Evolutionary conservation across 2,888 invertebrate genomes (phyloP).

Genomic region (Anarsia innoxiella): DNA sequence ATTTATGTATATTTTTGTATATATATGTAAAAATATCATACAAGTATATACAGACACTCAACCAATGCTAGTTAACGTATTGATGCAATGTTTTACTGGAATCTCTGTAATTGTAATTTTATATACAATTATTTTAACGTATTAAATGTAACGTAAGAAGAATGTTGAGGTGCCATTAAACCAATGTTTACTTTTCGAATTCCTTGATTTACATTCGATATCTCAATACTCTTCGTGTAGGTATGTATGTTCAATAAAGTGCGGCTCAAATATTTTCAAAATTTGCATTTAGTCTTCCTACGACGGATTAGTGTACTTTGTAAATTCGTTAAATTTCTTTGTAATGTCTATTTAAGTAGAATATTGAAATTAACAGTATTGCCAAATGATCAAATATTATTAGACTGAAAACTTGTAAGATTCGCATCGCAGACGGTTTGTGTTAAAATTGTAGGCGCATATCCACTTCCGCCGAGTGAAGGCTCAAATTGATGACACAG

Average conservation of each 20-base stretch:
- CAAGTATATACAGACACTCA: conserved; percentile 40
- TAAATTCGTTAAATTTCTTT: conserved; percentile 42
- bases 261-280: conserved; percentile 50
- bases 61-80: conserved; percentile 45
- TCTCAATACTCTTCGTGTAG: conserved; percentile 14
- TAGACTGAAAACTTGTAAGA: conserved; percentile 64
- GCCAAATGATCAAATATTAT: conserved; percentile 72
- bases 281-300: conserved; percentile 66
- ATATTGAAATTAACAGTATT: conserved; percentile 61
- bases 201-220: conserved; percentile 23
- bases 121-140: conserved; percentile 60
- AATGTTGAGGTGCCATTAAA: conserved; percentile 72
- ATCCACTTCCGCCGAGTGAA: no score
- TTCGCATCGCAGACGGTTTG: conserved; percentile 23
- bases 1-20: conserved; percentile 73
- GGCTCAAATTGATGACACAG: conserved; percentile 40
- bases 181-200: conserved; percentile 51
- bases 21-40: conserved; percentile 65
- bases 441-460: conserved; percentile 19
- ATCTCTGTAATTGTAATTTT: conserved; percentile 67
- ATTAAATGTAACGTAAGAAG: conserved; percentile 59
- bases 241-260: conserved; percentile 8
- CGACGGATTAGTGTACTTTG: conserved; percentile 44
- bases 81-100: conserved; percentile 56
- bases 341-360: conserved; percentile 45